Base-by-base conservation (phyloP, 2,113 vertebrate genomes). In the Crotalus viridis region DNA sequence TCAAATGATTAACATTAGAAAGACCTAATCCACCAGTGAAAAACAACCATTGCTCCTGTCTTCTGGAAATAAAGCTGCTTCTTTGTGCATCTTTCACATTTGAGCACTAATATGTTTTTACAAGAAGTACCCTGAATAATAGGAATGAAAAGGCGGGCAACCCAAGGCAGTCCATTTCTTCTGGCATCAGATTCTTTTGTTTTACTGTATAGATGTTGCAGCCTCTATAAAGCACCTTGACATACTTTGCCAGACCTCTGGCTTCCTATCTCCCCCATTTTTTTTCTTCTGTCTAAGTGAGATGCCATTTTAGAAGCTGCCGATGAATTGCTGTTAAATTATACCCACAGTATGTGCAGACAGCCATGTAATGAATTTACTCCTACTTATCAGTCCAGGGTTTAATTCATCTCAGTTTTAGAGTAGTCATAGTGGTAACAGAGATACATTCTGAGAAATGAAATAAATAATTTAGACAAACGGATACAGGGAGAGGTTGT, bases 221-320 rank as follows among this genome's bases (percentile, higher is more conserved):
- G 33, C 51, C 91, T 95, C 94, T 90, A 92, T 97, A 96, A 96
- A 97, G 61, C 85, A 97, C 94, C 86, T 85, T 95, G 96, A 97
- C 94, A 85, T 74, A 89, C 92, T 94, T 95, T 74, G 59, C 94
- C 87, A 94, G 94, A 96, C 94, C 94, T 96, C 94, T 94, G 92
- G 88, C 93, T 95, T 95, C 85, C 90, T 93, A 92, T 93, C 96
- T 90, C 55, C 95, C 91, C 88, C 91, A 91, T 95, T 95, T 94
- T 94, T 69, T 93, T 94, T 89, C 28, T 51, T 51, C 81, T 54
- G 86, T 81, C 85, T 95, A 97, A 97, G 96, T 97, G 96, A 97
- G 96, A 97, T 96, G 93, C 94, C 96, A 93, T 94, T 96, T 96
- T 95, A 94, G 95, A 95, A 97, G 92, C 94, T 94, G 90, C 12